phyloP scores from a whole-genome alignment of 2,113 vertebrate genomes.

The Tricholaema leucomelas region DNA sequence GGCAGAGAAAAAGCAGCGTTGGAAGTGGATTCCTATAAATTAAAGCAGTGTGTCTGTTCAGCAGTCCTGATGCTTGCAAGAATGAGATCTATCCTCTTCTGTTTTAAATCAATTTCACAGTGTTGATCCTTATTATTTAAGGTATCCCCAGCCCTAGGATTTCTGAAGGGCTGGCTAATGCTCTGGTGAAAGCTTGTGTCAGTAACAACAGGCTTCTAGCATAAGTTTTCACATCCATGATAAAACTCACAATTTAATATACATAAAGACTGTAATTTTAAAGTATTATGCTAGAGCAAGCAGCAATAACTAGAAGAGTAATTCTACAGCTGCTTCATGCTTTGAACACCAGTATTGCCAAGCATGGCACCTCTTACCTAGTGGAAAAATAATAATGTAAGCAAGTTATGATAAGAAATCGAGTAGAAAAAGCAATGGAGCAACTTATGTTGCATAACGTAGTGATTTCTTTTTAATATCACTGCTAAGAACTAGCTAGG shows the following conservation, averaged over 20 bases:
- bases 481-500: not conserved
- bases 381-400: not conserved
- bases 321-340: not conserved
- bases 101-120: slow-evolving; percentile 33
- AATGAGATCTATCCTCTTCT: not conserved
- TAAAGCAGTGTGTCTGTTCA: not conserved
- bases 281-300: not conserved
- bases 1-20: not conserved
- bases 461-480: not conserved
- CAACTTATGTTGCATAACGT: not conserved
- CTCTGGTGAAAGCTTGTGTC: not conserved
- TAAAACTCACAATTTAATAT: not conserved
- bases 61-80: not conserved
- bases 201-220: not conserved
- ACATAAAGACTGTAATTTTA: not conserved
- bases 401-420: not conserved
- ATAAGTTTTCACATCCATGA: not conserved
- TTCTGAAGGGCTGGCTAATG: not conserved
- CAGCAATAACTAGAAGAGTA: not conserved
- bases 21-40: not conserved
- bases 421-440: not conserved
- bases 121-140: not conserved
- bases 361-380: not conserved
- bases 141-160: not conserved
- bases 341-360: not conserved